phyloP scores from a whole-genome alignment of 2,113 vertebrate species.

The Nothoprocta perdicaria region DNA sequence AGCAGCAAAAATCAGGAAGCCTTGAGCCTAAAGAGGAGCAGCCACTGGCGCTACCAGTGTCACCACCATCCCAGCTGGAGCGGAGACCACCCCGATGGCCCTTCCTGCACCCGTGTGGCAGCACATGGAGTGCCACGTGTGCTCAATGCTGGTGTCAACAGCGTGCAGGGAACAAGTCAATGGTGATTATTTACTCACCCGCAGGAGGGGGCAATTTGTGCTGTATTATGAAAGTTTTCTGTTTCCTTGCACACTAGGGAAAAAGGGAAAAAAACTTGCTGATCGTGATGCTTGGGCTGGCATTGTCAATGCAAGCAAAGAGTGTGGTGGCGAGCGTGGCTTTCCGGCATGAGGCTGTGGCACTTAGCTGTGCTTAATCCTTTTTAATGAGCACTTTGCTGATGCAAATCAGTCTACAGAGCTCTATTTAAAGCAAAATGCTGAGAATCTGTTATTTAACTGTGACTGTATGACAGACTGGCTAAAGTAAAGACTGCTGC shows the following conservation, averaged over 20 bases:
- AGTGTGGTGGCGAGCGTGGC: background rate
- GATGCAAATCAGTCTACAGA: conserved; percentile 17
- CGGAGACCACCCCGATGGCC: background rate
- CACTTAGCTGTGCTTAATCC: background rate
- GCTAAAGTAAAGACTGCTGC: background rate
- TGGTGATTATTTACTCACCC: background rate
- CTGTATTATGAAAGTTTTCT: background rate
- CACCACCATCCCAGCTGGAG: background rate
- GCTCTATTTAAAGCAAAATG: conserved; percentile 20
- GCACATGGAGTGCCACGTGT: background rate
- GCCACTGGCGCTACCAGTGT: background rate
- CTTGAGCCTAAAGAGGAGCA: background rate
- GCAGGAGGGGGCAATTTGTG: background rate
- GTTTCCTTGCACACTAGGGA: background rate
- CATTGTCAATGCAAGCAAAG: background rate
- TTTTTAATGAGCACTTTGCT: conserved; percentile 37
- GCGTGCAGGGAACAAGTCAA: background rate
- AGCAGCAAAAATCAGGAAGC: accelerated
- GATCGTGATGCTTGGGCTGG: background rate
- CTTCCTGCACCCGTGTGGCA: background rate
- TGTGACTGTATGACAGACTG: background rate
- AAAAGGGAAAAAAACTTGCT: conserved; percentile 1
- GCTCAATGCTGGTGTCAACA: background rate
- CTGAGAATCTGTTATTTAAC: background rate
- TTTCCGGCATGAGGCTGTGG: background rate